Conservation (phyloP, 2,888 invertebrate species). For the Cheilosia variabilis region DNA sequence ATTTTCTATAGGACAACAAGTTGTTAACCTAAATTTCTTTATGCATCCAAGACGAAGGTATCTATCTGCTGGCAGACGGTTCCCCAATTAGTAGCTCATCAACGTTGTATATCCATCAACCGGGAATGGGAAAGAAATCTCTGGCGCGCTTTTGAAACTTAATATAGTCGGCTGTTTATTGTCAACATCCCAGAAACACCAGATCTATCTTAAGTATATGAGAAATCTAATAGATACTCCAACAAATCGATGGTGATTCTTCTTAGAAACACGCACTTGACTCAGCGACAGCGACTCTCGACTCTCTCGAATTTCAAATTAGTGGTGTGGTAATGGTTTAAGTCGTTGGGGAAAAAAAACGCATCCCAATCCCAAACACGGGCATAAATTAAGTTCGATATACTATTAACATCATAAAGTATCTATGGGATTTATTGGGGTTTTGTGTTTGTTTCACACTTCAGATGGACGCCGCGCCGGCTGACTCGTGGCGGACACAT, state of each 20-base stretch:
- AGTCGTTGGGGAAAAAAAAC: constrained; percentile 9
- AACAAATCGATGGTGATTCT: constrained; percentile 29
- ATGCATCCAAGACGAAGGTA: constrained; percentile 21
- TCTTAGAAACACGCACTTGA: constrained; percentile 4
- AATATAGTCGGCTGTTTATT: constrained; percentile 58
- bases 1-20: constrained; percentile 41
- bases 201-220: background rate
- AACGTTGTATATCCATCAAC: constrained; percentile 30
- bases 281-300: background rate
- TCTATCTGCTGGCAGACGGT: constrained; percentile 24
- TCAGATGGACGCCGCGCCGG: constrained; percentile 14
- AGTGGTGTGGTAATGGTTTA: constrained; percentile 31
- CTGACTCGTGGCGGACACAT: constrained; percentile 4
- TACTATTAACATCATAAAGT: constrained; percentile 19
- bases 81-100: constrained; percentile 59
- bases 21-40: constrained; percentile 56
- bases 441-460: constrained; percentile 35
- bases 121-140: constrained; percentile 14
- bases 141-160: constrained; percentile 23
- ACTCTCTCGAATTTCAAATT: constrained; percentile 46
- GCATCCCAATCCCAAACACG: background rate
- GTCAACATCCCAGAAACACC: constrained; percentile 33
- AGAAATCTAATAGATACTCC: constrained; percentile 45
- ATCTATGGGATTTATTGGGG: constrained; percentile 32
- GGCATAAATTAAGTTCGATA: constrained; percentile 46